These are phyloP conservation scores for Eubasilissa splendida DNA, from an alignment of 2,888 invertebrate species.

Conservation along the genomic window DNA sequence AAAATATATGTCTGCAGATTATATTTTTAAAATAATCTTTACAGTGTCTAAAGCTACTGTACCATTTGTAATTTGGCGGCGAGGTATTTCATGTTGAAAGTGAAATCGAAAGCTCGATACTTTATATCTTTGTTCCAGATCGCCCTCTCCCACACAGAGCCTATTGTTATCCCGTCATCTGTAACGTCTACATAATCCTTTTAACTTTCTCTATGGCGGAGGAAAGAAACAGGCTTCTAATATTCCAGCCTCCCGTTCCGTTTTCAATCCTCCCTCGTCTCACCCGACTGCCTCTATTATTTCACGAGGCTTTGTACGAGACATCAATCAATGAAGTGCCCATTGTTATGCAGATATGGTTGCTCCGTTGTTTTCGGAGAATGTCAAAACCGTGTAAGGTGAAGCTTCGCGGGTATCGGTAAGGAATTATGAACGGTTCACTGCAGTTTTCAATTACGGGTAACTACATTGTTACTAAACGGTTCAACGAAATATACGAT, in stretches of 20 bases:
- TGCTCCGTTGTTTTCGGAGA: slow-evolving; percentile 30
- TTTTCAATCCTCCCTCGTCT: slow-evolving; percentile 23
- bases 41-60: too few relatives aligned
- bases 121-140: slow-evolving; percentile 26
- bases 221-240: neutral
- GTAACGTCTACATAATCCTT: slow-evolving; percentile 48
- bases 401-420: slow-evolving; percentile 6
- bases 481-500: too few relatives aligned
- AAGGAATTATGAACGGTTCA: slow-evolving; percentile 25
- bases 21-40: too few relatives aligned
- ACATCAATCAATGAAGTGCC: slow-evolving; percentile 51
- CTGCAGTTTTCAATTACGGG: slow-evolving; percentile 3
- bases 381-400: slow-evolving; percentile 41
- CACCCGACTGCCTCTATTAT: slow-evolving; percentile 35
- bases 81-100: neutral
- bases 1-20: too few relatives aligned
- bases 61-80: slow-evolving; percentile 5
- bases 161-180: slow-evolving; percentile 39
- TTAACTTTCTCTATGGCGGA: slow-evolving; percentile 30
- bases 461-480: too few relatives aligned
- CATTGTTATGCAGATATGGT: slow-evolving; percentile 52
- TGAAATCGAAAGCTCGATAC: slow-evolving; percentile 5
- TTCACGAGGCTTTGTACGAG: slow-evolving; percentile 39
- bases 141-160: slow-evolving; percentile 4
- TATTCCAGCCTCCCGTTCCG: slow-evolving; percentile 5